Evolutionary conservation across 2,888 invertebrate genomes (phyloP), one percentile per base, ranked within the genome.

Genomic region (Candidula unifasciata): DNA sequence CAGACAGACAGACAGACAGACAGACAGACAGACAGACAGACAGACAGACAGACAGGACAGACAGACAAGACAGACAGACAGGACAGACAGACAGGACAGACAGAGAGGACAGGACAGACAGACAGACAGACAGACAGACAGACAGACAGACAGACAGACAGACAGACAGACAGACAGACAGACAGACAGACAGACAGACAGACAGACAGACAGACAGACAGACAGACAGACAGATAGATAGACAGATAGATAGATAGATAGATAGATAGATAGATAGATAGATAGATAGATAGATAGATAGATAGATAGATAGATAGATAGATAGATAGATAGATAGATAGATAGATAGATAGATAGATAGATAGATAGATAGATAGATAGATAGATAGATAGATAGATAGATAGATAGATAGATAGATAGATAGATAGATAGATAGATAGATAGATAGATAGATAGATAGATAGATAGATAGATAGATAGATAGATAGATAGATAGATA

Each of bases 391-490:
- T n/a, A n/a, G n/a, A n/a, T n/a, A 54, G 76, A 54, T n/a, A 54
- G 76, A 24, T 54, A 52, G 76, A 76, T 54, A 54, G 54, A 76
- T 6, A 76, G 54, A 76, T 54, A 52, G 76, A 54, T n/a, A 54
- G 76, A 76, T 54, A 76, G 54, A 76, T n/a, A 52, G 76, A 76
- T 44, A 76, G 76, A 76, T 5, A 76, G 76, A 76, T 52, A 52
- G 54, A 76, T 44, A 52, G 76, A 76, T n/a, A 54, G 76, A 76
- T 54, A 76, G 76, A n/a, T 52, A 54, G n/a, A 52, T 44, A n/a
- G n/a, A 76, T 44, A 76, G 27, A 74, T 24, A 52, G 44, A 74
- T 37, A 52, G 21, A 35, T 21, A 35, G 52, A 24, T 3, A 35
- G 37, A 74, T 33, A 74, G 74, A n/a, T n/a, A 52, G 52, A 57